phyloP scores from a whole-genome alignment of 2,797 vertebrate species.

The Pogonophryne albipinna region DNA sequence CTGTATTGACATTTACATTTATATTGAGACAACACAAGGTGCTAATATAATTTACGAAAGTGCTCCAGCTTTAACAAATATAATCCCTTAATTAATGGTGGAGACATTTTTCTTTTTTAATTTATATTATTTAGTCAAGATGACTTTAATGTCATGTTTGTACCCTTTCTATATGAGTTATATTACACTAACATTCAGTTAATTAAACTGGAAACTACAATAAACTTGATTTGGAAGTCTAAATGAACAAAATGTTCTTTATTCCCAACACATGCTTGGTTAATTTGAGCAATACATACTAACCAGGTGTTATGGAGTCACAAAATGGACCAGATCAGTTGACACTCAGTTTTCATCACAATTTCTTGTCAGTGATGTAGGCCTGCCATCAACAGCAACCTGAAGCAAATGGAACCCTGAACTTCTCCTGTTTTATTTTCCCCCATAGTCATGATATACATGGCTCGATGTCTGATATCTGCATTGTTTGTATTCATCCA shows the following conservation, averaged over 20 bases:
- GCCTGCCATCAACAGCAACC: not conserved
- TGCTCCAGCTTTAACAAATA: constrained; percentile 27
- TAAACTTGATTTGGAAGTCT: constrained; percentile 7
- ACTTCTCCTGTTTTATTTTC: not conserved
- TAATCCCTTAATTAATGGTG: constrained; percentile 1
- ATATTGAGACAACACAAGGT: constrained; percentile 16
- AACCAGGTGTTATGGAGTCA: constrained; percentile 9
- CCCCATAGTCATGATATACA: not conserved
- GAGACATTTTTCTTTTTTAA: not conserved
- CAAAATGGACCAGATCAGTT: not conserved
- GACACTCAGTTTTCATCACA: not conserved
- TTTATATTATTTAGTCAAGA: constrained; percentile 5
- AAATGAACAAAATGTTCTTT: constrained; percentile 15
- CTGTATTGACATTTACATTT: constrained; percentile 33
- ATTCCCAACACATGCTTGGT: constrained; percentile 6
- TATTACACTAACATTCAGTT: constrained; percentile 8
- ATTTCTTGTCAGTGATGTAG: constrained; percentile 9
- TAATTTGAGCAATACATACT: constrained; percentile 31
- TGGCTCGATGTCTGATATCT: not conserved
- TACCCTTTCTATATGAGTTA: constrained; percentile 1
- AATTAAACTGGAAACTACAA: constrained; percentile 12
- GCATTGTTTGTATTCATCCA: constrained; percentile 2
- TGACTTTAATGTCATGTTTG: not conserved
- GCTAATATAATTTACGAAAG: constrained; percentile 10
- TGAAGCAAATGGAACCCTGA: not conserved